Percentiles rank a stretch among this genome's conserved stretches.
phyloP scores from a whole-genome alignment of 30 jellyfish, hydroid and myxozoan species.

The Chrysaora quinquecirrha region DNA sequence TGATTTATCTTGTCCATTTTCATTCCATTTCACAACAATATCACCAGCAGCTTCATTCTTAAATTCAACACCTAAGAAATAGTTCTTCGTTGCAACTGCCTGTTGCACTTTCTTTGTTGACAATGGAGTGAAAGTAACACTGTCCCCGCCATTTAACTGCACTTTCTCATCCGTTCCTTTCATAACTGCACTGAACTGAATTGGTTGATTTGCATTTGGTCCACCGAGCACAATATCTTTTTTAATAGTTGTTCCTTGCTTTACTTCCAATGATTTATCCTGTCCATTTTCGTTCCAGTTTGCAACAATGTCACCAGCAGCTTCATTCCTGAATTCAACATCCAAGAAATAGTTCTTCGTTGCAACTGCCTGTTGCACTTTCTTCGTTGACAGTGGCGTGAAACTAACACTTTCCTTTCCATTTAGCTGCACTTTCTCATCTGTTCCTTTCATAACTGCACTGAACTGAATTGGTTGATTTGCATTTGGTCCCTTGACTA shows the following conservation, averaged over 20 bases:
- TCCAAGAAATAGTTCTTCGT: not conserved
- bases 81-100: constrained; percentile 4
- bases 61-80: constrained; percentile 7
- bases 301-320: not conserved
- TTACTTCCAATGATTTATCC: not conserved
- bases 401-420: not conserved
- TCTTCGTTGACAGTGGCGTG: not conserved
- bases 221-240: not conserved
- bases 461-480: not conserved
- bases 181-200: not conserved
- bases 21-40: constrained; percentile 28
- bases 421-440: not conserved
- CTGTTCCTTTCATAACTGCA: not conserved
- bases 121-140: not conserved
- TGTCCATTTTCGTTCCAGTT: not conserved
- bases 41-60: constrained; percentile 21
- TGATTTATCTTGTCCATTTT: not conserved
- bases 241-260: not conserved
- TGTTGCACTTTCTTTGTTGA: not conserved
- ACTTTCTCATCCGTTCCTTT: not conserved
- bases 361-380: not conserved
- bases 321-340: not conserved
- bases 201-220: constrained; percentile 2
- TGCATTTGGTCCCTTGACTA: not conserved
- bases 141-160: not conserved